These are phyloP conservation scores for Oryzaephilus surinamensis DNA, from an alignment of 1,140 invertebrate species.

Conservation along the genomic window DNA sequence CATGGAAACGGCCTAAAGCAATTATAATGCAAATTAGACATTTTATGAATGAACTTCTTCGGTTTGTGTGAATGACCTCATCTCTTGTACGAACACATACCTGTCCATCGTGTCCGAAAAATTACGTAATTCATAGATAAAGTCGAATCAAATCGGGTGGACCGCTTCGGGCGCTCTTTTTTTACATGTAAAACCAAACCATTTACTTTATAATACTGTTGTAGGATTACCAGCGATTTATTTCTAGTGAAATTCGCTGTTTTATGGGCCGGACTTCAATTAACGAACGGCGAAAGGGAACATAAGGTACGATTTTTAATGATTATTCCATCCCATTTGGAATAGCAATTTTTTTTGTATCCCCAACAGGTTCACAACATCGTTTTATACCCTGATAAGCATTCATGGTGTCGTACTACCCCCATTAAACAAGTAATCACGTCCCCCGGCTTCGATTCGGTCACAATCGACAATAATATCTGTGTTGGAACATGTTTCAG, in stretches of 20 bases:
- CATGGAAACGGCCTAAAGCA: too few relatives aligned
- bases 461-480: slow-evolving; percentile 56
- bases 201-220: background rate
- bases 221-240: background rate
- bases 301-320: background rate
- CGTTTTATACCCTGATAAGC: slow-evolving; percentile 53
- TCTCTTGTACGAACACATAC: too few relatives aligned
- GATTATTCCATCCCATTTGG: background rate
- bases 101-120: too few relatives aligned
- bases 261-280: background rate
- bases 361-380: slow-evolving; percentile 51
- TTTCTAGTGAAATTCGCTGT: background rate
- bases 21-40: too few relatives aligned
- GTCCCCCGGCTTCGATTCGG: slow-evolving; percentile 47
- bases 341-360: background rate
- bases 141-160: background rate
- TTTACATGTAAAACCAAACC: background rate
- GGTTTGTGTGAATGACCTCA: too few relatives aligned
- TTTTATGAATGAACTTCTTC: too few relatives aligned
- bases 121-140: background rate
- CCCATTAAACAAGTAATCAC: slow-evolving; percentile 55
- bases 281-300: background rate
- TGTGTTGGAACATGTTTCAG: slow-evolving; percentile 60
- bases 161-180: background rate
- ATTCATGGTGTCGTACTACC: slow-evolving; percentile 59